Conservation (phyloP, 2,888 invertebrate genomes). For the Drosophila anceps region DNA sequence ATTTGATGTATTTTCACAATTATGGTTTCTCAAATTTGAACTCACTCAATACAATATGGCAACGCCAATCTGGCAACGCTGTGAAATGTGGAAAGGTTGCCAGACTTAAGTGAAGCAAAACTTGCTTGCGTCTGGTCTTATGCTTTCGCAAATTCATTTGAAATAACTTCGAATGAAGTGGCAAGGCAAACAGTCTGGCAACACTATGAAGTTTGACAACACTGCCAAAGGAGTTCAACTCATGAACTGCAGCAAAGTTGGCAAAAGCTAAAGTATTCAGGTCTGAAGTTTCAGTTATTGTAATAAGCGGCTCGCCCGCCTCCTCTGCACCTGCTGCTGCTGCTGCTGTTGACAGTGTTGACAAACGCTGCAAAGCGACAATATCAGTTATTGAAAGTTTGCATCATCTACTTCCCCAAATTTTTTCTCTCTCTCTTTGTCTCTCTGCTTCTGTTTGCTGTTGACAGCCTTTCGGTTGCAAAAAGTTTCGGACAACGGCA, state of each 20-base stretch:
- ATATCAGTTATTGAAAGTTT: constrained; percentile 61
- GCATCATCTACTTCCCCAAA: constrained; percentile 8
- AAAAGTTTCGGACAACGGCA: constrained; percentile 1
- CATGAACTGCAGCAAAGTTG: background rate
- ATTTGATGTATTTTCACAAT: too few relatives aligned
- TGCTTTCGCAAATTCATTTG: background rate
- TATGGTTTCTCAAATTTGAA: background rate
- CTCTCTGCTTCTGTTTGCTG: constrained; percentile 31
- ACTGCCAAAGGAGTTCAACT: background rate
- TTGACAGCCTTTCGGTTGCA: constrained; percentile 38
- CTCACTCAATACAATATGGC: too few relatives aligned
- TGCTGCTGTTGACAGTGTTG: constrained; percentile 50
- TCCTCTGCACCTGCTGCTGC: constrained; percentile 4
- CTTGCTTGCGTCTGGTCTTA: background rate
- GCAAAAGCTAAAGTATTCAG: background rate
- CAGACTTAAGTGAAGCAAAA: background rate
- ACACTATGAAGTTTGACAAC: background rate
- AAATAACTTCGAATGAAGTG: too few relatives aligned
- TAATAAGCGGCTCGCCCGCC: constrained; percentile 1
- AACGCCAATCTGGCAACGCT: constrained; percentile 1
- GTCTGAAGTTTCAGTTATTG: constrained; percentile 9
- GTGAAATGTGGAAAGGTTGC: constrained; percentile 3
- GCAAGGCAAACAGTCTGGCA: background rate
- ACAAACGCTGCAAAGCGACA: constrained; percentile 41
- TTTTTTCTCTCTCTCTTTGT: constrained; percentile 1